Conservation (phyloP, 2,888 invertebrate species). For the Nomada lathburiana region DNA sequence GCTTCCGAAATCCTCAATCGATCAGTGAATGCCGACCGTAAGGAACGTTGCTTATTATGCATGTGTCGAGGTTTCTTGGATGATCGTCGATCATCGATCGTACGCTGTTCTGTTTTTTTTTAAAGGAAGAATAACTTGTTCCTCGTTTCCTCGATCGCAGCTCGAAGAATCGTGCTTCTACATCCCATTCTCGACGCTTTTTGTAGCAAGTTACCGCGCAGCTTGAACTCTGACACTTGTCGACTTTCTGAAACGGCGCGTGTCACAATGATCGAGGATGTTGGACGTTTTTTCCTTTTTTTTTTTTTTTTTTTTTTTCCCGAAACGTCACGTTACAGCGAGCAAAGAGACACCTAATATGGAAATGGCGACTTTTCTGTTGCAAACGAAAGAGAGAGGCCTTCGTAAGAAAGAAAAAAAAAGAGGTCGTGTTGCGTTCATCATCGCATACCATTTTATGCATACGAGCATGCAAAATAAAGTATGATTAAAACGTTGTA, state of each 20-base stretch:
- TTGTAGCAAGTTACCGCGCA: background rate
- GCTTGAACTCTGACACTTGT: background rate
- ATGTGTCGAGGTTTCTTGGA: background rate
- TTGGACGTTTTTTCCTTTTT: conserved; percentile 16
- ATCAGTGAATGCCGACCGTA: background rate
- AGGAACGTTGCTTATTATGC: background rate
- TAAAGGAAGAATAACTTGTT: background rate
- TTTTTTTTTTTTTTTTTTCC: conserved; percentile 18
- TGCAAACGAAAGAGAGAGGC: background rate
- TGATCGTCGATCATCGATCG: background rate
- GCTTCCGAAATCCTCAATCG: conserved; percentile 24
- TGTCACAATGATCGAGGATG: conserved; percentile 14
- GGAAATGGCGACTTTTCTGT: conserved; percentile 9
- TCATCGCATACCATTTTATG: conserved; percentile 7
- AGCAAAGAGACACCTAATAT: conserved; percentile 10
- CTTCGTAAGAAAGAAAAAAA: background rate
- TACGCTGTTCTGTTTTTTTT: background rate
- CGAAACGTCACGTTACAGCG: conserved; percentile 32
- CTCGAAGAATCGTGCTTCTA: background rate
- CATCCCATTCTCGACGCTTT: background rate
- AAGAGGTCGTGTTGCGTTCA: conserved; percentile 12
- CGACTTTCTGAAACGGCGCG: background rate
- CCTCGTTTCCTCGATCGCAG: background rate
- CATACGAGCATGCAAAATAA: conserved; percentile 42
- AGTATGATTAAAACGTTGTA: conserved; percentile 71